Percentiles rank a stretch among this genome's conserved stretches.
Conservation (phyloP, 2,888 invertebrate species). For the Nomada ruficornis region DNA sequence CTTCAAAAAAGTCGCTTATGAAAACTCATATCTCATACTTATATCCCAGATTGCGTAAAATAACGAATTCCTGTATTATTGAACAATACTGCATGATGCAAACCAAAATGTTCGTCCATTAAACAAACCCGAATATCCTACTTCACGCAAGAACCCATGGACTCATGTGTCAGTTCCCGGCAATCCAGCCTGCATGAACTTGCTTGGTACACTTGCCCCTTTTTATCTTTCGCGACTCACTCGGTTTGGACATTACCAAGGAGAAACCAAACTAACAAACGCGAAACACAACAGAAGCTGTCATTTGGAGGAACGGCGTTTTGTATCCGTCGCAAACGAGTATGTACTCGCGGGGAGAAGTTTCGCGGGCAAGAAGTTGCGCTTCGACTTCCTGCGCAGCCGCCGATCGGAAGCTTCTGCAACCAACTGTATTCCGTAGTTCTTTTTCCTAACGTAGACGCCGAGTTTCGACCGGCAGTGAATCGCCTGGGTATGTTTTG, state of each 20-base stretch:
- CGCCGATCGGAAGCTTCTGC: conserved; percentile 60
- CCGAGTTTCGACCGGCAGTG: conserved; percentile 37
- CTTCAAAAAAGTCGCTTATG: no score
- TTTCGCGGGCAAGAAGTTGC: conserved; percentile 53
- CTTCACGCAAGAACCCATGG: no score
- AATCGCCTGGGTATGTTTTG: conserved; percentile 66
- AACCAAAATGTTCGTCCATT: no score
- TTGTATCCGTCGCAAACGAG: conserved; percentile 47
- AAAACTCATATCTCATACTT: no score
- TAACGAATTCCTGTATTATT: no score
- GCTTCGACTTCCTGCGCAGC: conserved; percentile 61
- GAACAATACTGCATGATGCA: no score
- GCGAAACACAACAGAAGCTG: conserved; percentile 31
- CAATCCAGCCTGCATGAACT: not conserved
- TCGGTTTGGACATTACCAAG: not conserved
- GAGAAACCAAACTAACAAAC: conserved; percentile 4
- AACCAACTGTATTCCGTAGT: conserved; percentile 54
- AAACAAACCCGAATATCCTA: no score
- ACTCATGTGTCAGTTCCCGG: not conserved
- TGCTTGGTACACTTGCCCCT: not conserved
- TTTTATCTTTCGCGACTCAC: not conserved
- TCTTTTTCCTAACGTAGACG: conserved; percentile 61
- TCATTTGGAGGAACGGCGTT: conserved; percentile 20
- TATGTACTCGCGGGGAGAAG: conserved; percentile 38
- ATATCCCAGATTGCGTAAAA: no score